Evolutionary conservation across 1,140 invertebrate genomes (phyloP), one percentile per base, ranked within the genome.

Genomic region (Mizuhopecten yessoensis): DNA sequence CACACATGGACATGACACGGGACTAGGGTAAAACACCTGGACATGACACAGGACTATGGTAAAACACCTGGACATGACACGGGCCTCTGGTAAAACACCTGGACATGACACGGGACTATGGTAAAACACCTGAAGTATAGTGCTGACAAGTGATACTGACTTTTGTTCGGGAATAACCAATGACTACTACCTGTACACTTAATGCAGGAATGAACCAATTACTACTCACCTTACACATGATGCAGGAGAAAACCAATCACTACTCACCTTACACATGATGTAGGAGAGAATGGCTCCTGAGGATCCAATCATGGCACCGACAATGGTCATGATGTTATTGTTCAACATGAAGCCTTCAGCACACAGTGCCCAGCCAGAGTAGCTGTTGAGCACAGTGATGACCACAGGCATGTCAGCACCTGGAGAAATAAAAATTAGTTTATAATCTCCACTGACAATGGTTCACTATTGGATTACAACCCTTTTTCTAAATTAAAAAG

Each of bases 281-380:
- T 99, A 99, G 0, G 98, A 99, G 2, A 99, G 97, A 96, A 99
- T 99, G 88, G 98, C 98, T 95, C 98, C 98, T 92, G 98, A 98
- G 42, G 98, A 98, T 87, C 98, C 98, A 96, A 99, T 99, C 91
- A 99, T 97, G 20, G 98, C 98, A 42, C 98, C 98, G 34, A 99
- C 98, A 94, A 99, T 98, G 10, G 98, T 99, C 98, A 99, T 98
- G 42, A 99, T 96, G 93, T 98, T 98, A 96, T 99, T 99, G 96
- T 99, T 98, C 57, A 99, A 97, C 98, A 99, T 99, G 96, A 99
- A 99, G 86, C 98, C 98, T 97, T 99, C 98, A 49, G 98, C 98
- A 97, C 97, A 98, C 86, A 99, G 97, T 29, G 98, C 98, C 98
- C 98, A 99, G 36, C 97, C 97, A 92, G 97, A 97, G 95, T 98